phyloP scores from a whole-genome alignment of 2,113 vertebrate genomes.

The Pseudorectes ferrugineus region DNA sequence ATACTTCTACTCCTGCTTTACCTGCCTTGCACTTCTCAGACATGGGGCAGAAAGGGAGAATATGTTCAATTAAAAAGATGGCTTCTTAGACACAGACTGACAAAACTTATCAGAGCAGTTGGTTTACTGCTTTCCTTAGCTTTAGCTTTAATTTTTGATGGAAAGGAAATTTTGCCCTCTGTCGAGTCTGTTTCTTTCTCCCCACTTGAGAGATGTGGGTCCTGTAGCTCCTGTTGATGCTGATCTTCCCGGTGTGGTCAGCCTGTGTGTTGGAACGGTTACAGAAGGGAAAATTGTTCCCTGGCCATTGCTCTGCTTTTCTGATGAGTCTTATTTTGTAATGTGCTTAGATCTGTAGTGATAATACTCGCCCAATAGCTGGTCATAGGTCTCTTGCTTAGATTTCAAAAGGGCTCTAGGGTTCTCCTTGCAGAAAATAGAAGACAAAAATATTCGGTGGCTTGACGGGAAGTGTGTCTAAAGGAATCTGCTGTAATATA shows the following conservation, averaged over 20 bases:
- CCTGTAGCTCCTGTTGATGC: neutral
- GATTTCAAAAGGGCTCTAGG: constrained; percentile 11
- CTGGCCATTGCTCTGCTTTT: neutral
- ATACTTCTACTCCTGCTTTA: neutral
- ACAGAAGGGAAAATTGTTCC: neutral
- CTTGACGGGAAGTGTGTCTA: constrained; percentile 23
- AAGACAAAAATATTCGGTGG: constrained; percentile 43
- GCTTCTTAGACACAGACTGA: neutral
- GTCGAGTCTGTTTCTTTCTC: neutral
- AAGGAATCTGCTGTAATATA: constrained; percentile 49
- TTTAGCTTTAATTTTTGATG: neutral
- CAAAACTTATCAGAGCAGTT: neutral
- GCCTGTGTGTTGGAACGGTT: rapidly evolving
- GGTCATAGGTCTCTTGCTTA: neutral
- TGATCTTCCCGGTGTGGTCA: neutral
- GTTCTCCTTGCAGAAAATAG: neutral
- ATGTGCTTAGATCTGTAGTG: neutral
- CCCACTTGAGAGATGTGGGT: neutral
- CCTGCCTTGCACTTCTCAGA: neutral
- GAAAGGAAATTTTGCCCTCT: neutral
- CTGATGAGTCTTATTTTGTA: neutral
- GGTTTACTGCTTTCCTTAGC: neutral
- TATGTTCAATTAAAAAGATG: neutral
- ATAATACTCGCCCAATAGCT: neutral
- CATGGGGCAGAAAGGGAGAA: neutral